phyloP scores from a whole-genome alignment of 37 sponge, comb jelly and placozoan species.

The Haliclona indistincta region DNA sequence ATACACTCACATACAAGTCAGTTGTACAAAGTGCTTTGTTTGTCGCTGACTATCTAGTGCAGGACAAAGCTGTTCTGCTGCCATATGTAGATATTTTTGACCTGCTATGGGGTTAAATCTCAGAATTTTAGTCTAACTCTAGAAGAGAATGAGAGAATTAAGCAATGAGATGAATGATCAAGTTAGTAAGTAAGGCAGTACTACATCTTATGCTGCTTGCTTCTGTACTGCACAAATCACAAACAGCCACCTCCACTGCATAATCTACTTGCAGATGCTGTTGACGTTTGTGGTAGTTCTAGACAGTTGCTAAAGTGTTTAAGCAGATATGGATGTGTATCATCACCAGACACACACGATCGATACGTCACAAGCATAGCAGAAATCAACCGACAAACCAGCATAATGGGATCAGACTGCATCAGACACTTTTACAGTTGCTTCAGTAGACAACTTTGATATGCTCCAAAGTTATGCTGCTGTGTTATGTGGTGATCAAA shows the following conservation, averaged over 20 bases:
- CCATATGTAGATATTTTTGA: too few species aligned
- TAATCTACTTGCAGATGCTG: conserved; percentile 17
- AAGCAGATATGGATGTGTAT: conserved; percentile 1
- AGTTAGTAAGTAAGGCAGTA: not conserved
- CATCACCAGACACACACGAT: conserved; percentile 23
- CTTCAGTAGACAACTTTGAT: conserved; percentile 36
- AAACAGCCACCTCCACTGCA: conserved; percentile 5
- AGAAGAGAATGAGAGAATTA: not conserved
- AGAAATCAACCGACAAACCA: not conserved
- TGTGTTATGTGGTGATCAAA: conserved; percentile 41
- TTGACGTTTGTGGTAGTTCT: conserved; percentile 31
- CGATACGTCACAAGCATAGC: conserved; percentile 12
- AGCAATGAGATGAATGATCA: too few species aligned
- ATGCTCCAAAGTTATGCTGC: conserved; percentile 37
- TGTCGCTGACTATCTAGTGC: too few species aligned
- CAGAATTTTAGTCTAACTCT: too few species aligned
- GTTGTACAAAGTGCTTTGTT: too few species aligned
- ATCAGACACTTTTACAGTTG: conserved; percentile 1
- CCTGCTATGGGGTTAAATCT: too few species aligned
- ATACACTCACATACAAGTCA: too few species aligned
- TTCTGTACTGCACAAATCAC: conserved; percentile 23
- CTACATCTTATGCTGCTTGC: not conserved
- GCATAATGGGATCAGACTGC: conserved; percentile 9
- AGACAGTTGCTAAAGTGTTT: conserved; percentile 16
- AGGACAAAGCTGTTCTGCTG: too few species aligned